Percentiles rank a stretch among this genome's conserved stretches.
These are phyloP conservation scores for Caenorhabditis inopinata DNA, from an alignment of 1,140 invertebrate species.

Conservation along the genomic window DNA sequence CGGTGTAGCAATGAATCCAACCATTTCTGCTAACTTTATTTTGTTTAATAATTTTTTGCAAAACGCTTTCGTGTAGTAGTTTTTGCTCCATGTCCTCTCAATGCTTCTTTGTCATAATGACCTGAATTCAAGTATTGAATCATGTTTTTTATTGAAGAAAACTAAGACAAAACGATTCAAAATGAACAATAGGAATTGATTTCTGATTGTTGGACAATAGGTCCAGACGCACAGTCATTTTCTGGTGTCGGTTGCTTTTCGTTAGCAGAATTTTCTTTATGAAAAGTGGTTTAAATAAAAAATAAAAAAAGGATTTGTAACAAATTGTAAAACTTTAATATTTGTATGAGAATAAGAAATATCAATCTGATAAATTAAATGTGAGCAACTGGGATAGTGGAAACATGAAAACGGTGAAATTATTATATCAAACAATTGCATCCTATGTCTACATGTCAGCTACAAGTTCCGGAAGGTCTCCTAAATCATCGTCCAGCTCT, in stretches of 20 bases:
- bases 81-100: too few relatives aligned
- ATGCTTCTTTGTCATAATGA: too few relatives aligned
- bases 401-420: too few relatives aligned
- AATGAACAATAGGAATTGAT: neutral
- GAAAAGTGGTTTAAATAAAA: too few relatives aligned
- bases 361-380: conserved; percentile 4
- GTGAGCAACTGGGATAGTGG: neutral
- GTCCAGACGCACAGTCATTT: neutral
- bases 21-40: too few relatives aligned
- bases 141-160: neutral
- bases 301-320: too few relatives aligned
- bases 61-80: too few relatives aligned
- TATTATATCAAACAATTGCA: neutral
- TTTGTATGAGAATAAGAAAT: too few relatives aligned
- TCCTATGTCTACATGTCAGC: neutral
- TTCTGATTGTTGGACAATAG: neutral
- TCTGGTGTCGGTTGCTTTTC: neutral
- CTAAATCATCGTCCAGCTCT: neutral
- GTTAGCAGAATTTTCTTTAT: too few relatives aligned
- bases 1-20: too few relatives aligned
- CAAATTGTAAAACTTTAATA: too few relatives aligned
- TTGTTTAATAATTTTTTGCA: too few relatives aligned
- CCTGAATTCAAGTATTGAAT: neutral
- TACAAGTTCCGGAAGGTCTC: conserved; percentile 10
- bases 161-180: neutral